Conservation (phyloP, 1,140 invertebrate genomes). For the Ptiloglossa arizonensis region DNA sequence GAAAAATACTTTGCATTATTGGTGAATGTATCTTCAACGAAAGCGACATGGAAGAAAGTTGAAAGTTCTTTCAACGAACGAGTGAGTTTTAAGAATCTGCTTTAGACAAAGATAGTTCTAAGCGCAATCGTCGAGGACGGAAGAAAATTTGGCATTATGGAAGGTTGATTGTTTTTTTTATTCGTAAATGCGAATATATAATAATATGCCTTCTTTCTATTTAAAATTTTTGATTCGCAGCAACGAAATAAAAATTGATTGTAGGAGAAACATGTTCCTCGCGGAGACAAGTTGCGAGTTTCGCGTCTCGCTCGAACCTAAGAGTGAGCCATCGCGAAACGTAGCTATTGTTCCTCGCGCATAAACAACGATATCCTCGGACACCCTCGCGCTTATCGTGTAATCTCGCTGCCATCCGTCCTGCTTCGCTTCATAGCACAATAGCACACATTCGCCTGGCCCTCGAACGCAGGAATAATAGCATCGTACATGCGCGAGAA, state of each 20-base stretch:
- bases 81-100: too few species aligned
- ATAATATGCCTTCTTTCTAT: too few species aligned
- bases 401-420: conserved; percentile 58
- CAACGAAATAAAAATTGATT: not conserved
- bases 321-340: conserved; percentile 43
- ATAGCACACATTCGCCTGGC: conserved; percentile 45
- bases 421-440: conserved; percentile 43
- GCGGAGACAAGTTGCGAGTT: not conserved
- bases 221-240: too few species aligned
- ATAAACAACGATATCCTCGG: conserved; percentile 42
- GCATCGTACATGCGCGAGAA: conserved; percentile 52
- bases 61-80: too few species aligned
- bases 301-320: not conserved
- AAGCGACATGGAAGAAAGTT: not conserved
- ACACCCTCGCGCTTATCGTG: conserved; percentile 30
- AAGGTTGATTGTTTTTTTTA: too few species aligned
- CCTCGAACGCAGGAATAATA: conserved; percentile 51
- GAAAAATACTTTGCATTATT: not conserved
- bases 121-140: too few species aligned
- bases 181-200: too few species aligned
- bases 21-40: not conserved
- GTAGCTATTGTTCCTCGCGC: conserved; percentile 30
- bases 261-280: conserved; percentile 1
- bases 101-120: too few species aligned
- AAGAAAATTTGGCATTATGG: too few species aligned